Conservation (phyloP, 1,140 invertebrate species). For the Neodiprion lecontei region DNA sequence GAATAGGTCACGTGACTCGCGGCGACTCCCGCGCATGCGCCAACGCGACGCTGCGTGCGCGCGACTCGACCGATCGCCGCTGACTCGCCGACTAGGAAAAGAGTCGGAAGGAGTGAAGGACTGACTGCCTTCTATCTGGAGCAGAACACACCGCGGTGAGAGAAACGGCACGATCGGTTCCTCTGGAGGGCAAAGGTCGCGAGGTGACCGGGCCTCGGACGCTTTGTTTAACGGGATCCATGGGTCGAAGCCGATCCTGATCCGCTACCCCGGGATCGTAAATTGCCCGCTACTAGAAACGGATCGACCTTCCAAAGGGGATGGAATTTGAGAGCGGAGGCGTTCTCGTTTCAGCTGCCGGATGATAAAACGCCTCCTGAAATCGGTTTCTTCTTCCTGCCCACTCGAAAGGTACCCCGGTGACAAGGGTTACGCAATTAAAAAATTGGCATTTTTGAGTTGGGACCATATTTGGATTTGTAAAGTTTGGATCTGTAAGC, state of each 20-base stretch:
- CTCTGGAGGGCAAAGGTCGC: conserved; percentile 44
- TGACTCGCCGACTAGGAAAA: conserved; percentile 13
- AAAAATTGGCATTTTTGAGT: too few relatives aligned
- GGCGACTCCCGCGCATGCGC: not conserved
- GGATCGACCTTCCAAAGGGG: not conserved
- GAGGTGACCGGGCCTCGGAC: conserved; percentile 32
- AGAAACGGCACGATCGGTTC: not conserved
- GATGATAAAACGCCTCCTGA: not conserved
- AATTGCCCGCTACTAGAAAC: conserved; percentile 32
- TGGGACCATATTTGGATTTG: too few relatives aligned
- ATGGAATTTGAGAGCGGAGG: not conserved
- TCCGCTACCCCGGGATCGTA: conserved; percentile 54
- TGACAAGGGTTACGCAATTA: too few relatives aligned
- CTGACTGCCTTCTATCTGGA: not conserved
- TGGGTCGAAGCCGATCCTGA: conserved; percentile 46
- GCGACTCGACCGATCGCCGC: conserved; percentile 24
- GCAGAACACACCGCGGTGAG: not conserved
- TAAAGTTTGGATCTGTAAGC: too few relatives aligned
- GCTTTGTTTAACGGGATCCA: conserved; percentile 57
- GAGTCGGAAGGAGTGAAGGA: not conserved
- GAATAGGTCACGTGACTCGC: conserved; percentile 14
- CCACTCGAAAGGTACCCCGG: too few relatives aligned
- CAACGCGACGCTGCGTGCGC: not conserved
- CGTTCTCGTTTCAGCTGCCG: not conserved
- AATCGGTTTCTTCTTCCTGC: too few relatives aligned